Evolutionary conservation across 2,888 invertebrate species (phyloP).

Genomic region (Cryptocephalus moraei): DNA sequence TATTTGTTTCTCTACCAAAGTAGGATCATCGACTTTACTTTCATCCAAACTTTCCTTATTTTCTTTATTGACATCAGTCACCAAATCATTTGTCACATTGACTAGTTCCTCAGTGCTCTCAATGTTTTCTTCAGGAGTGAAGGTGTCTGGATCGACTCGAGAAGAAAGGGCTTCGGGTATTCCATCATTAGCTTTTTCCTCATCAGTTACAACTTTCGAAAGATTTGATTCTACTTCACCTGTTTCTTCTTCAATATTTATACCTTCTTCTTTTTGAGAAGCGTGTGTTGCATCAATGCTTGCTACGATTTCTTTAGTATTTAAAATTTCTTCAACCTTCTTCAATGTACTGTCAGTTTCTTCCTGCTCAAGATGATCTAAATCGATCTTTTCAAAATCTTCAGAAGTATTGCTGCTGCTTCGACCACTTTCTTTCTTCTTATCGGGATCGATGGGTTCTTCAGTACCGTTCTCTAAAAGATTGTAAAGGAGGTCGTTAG

Average conservation of each 20-base stretch:
- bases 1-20: too few species aligned
- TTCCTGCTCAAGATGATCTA: constrained; percentile 20
- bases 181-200: not conserved
- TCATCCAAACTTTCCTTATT: too few species aligned
- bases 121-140: too few species aligned
- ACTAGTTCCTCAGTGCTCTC: too few species aligned
- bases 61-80: too few species aligned
- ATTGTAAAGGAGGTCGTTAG: constrained; percentile 3
- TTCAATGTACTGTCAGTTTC: not conserved
- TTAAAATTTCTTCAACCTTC: not conserved
- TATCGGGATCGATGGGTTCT: constrained; percentile 20
- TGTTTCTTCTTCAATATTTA: not conserved
- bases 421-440: constrained; percentile 16
- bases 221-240: not conserved
- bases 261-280: not conserved
- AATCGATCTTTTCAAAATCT: constrained; percentile 23
- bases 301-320: not conserved
- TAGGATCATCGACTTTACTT: too few species aligned
- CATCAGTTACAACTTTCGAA: not conserved
- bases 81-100: too few species aligned
- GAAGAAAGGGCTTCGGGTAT: too few species aligned
- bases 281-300: not conserved
- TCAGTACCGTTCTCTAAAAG: constrained; percentile 27
- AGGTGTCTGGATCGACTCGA: too few species aligned
- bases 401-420: constrained; percentile 21